These are phyloP conservation scores for Iguana delicatissima DNA, from an alignment of 2,797 vertebrate genomes.

Conservation along the genomic window DNA sequence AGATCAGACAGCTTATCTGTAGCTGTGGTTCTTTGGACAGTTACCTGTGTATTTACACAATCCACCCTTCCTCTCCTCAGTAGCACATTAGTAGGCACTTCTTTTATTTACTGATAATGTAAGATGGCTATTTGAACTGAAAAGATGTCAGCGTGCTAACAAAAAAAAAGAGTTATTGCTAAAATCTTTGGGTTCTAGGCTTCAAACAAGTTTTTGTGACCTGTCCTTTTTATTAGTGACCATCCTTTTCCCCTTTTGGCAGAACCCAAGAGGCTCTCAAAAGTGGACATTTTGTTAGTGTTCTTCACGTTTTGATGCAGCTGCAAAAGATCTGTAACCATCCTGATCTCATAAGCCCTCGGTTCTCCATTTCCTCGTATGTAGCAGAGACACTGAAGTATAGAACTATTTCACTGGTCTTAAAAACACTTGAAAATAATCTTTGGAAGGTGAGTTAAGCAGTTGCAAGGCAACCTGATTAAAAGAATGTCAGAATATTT, in stretches of 20 bases:
- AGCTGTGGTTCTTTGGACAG: too few species aligned
- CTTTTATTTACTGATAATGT: too few species aligned
- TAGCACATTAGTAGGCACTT: too few species aligned
- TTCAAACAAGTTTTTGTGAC: too few species aligned
- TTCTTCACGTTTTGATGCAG: conserved; percentile 93
- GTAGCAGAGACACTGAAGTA: conserved; percentile 85
- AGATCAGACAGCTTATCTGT: too few species aligned
- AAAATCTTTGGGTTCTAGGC: too few species aligned
- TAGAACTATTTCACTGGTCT: conserved; percentile 85
- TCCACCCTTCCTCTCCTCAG: too few species aligned
- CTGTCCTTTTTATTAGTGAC: background rate
- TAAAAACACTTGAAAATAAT: conserved; percentile 84
- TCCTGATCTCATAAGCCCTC: conserved; percentile 88
- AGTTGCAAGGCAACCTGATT: background rate
- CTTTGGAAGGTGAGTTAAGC: conserved; percentile 82
- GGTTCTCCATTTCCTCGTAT: conserved; percentile 84
- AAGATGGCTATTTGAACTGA: too few species aligned
- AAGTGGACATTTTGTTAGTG: conserved; percentile 93
- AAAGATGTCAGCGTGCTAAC: too few species aligned
- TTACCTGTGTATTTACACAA: too few species aligned
- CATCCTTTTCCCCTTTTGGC: conserved; percentile 36
- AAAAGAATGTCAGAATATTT: background rate
- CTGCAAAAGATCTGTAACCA: conserved; percentile 94
- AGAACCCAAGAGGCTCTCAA: conserved; percentile 93
- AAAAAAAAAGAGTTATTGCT: too few species aligned